Evolutionary conservation across 2,113 vertebrate species (phyloP), one percentile per base, ranked within the genome.

Genomic region (Percopsis transmontana): DNA sequence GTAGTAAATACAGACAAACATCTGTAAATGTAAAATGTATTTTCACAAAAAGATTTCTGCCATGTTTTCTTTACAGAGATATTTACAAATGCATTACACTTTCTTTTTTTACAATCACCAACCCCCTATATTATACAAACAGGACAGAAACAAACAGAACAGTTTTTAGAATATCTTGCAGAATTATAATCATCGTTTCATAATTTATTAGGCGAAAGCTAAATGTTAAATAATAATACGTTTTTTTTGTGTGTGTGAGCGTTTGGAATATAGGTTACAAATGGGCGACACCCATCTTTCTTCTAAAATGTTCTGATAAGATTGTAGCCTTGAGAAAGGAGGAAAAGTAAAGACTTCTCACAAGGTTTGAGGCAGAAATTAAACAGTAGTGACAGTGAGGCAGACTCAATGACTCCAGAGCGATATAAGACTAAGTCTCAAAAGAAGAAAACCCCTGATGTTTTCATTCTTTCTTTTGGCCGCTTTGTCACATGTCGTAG

Each of bases 31-130:
- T 85, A 74, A 33, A 85, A 83, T 86, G 73, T 79, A 87, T 87
- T 86, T 77, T 40, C 82, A 84, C 76, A 84, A 5, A 76, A 79
- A 64, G 76, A 45, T 50, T 69, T 15, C 41, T 68, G 65, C 44
- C 72, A 72, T 62, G 74, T 54, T 79, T 71, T 82, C 65, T 87
- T 86, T 86, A 88, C 76, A 70, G 61, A 77, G 59, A 88, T 88
- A 89, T 90, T 84, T 88, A 91, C 86, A 90, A 55, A 56, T 23
- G 70, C n/a, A 64, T 45, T 47, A 5, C 48, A 81, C 62, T 63
- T 62, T n/a, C n/a, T n/a, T n/a, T n/a, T 79, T 75, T 66, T 72
- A 53, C 81, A 40, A 45, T 64, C 68, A 68, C 62, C 60, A 81
- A 69, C 18, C 66, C 12, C 5, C 19, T 40, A 15, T 51, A 20